Conservation (phyloP, 2,797 vertebrate genomes). For the Rhynchonycteris naso region DNA sequence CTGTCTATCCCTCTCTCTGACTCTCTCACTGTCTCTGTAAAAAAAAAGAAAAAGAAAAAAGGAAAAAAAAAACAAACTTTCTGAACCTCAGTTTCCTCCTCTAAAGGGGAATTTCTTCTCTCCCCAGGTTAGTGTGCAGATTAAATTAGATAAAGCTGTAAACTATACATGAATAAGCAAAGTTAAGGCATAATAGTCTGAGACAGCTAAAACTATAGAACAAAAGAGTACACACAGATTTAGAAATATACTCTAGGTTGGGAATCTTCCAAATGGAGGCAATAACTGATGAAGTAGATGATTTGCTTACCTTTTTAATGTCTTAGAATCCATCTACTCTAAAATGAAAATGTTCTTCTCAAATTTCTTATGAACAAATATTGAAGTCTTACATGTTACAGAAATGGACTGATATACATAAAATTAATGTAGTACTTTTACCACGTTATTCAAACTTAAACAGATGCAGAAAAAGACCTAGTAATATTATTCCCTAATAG, state of each 20-base stretch:
- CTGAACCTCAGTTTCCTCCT: conserved; percentile 21
- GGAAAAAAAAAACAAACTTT: no score
- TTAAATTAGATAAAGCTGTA: conserved; percentile 42
- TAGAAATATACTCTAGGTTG: neutral
- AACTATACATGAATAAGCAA: conserved; percentile 53
- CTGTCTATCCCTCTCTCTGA: no score
- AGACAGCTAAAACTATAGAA: neutral
- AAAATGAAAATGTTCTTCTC: conserved; percentile 50
- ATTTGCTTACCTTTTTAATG: conserved; percentile 17
- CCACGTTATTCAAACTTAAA: conserved; percentile 48
- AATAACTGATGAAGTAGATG: neutral
- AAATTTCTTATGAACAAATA: conserved; percentile 56
- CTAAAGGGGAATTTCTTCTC: neutral
- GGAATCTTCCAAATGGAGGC: conserved; percentile 1
- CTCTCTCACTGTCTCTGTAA: no score
- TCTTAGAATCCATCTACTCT: conserved; percentile 26
- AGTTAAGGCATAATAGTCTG: conserved; percentile 18
- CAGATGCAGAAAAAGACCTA: conserved; percentile 16
- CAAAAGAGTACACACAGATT: neutral
- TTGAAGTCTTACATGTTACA: conserved; percentile 36
- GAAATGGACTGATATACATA: conserved; percentile 24
- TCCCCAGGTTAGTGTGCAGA: neutral
- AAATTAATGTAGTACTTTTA: neutral
- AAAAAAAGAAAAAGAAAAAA: no score
- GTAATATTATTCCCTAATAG: conserved; percentile 23